These are phyloP conservation scores for Lepidochrysops patricia DNA, from an alignment of 2,888 invertebrate genomes.

Conservation along the genomic window DNA sequence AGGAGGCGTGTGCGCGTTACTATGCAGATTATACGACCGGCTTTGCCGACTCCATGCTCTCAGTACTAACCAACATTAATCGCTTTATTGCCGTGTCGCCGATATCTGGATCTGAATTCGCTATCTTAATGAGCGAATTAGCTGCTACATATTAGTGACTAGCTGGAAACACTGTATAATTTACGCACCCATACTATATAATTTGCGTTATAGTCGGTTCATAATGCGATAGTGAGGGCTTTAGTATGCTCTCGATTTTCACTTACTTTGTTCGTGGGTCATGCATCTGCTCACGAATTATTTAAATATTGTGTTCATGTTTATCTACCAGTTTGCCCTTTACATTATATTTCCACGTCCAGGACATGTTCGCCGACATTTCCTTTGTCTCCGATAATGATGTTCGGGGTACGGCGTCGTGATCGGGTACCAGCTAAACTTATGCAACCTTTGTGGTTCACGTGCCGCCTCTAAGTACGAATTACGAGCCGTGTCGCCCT, in stretches of 20 bases:
- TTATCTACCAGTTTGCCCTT: neutral
- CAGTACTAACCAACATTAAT: neutral
- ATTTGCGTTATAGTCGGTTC: too few relatives aligned
- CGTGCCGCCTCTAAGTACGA: slow-evolving; percentile 32
- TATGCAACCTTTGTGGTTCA: slow-evolving; percentile 49
- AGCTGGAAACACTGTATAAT: neutral
- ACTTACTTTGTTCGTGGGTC: neutral
- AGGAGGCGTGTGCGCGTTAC: slow-evolving; percentile 32
- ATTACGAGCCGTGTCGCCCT: slow-evolving; percentile 43
- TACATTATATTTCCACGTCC: neutral
- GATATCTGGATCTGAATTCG: neutral
- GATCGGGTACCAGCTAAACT: slow-evolving; percentile 48
- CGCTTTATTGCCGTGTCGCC: slow-evolving; percentile 1
- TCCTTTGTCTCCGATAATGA: slow-evolving; percentile 36
- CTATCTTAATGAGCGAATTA: slow-evolving; percentile 7
- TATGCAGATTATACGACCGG: slow-evolving; percentile 38
- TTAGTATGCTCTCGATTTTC: neutral
- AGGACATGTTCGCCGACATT: slow-evolving; percentile 2
- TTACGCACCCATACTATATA: too few relatives aligned
- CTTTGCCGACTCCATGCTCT: neutral
- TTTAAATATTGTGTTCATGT: neutral
- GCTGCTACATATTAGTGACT: neutral
- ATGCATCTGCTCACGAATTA: neutral
- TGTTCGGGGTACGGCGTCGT: slow-evolving; percentile 46
- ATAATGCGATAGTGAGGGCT: too few relatives aligned